A percentile compares a stretch with the other conserved stretches of the same genome.
These are phyloP conservation scores for Calypte anna DNA, from an alignment of 2,113 vertebrate species.

Conservation along the genomic window DNA sequence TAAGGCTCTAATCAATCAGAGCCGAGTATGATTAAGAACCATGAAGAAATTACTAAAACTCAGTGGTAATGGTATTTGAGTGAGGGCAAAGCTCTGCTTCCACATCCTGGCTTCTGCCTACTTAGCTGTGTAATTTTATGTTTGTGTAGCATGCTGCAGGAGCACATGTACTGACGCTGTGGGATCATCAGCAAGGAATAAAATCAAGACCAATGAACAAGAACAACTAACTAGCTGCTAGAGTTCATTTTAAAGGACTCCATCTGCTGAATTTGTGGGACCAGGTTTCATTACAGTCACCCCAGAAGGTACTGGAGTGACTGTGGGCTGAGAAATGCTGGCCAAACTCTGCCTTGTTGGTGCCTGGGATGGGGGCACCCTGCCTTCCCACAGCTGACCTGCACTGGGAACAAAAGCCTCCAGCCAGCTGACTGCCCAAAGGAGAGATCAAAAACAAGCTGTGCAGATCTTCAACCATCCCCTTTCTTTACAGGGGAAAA, in stretches of 20 bases:
- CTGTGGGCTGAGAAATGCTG: fast-evolving
- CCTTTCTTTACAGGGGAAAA: background rate
- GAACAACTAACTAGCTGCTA: background rate
- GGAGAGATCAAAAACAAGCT: background rate
- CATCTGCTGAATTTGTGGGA: background rate
- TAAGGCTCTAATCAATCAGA: slow-evolving; percentile 15
- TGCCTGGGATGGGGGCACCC: background rate
- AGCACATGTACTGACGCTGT: background rate
- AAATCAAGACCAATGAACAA: background rate
- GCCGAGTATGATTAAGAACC: background rate
- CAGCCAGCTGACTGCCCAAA: background rate
- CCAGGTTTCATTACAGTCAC: background rate
- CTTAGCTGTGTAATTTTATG: background rate
- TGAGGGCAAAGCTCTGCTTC: background rate
- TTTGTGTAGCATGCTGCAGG: background rate
- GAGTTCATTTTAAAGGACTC: background rate
- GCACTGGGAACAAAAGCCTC: background rate
- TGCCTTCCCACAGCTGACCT: background rate
- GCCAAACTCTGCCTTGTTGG: fast-evolving
- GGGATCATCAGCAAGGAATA: background rate
- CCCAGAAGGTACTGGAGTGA: background rate
- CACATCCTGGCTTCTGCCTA: background rate
- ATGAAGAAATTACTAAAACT: background rate
- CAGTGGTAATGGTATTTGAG: background rate
- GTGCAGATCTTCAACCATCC: background rate